Percentiles rank a stretch among this genome's conserved stretches.
These are phyloP conservation scores for Parapristionchus giblindavisi DNA, from an alignment of 2,888 invertebrate species.

Conservation along the genomic window DNA sequence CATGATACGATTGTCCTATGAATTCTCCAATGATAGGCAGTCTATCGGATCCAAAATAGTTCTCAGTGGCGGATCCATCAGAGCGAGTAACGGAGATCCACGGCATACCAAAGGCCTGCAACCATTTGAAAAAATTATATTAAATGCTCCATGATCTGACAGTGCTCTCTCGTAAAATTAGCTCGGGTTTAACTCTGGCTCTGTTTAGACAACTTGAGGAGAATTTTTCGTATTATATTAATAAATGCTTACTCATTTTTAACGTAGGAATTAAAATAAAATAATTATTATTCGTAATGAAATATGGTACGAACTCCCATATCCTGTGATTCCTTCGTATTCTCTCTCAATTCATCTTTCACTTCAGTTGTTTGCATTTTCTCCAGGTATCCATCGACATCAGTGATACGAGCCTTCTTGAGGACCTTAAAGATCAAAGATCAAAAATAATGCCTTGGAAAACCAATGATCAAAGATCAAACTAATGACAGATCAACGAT, in stretches of 20 bases:
- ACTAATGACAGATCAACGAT: too few species aligned
- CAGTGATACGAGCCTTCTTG: not conserved
- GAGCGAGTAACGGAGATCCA: not conserved
- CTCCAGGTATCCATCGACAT: conserved; percentile 5
- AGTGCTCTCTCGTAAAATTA: too few species aligned
- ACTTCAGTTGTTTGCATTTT: not conserved
- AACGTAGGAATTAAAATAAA: not conserved
- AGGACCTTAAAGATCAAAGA: conserved; percentile 16
- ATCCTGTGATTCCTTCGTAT: conserved; percentile 21
- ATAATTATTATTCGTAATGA: not conserved
- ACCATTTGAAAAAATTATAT: too few species aligned
- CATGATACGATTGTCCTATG: conserved; percentile 16
- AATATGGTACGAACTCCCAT: conserved; percentile 3
- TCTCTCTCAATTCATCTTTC: conserved; percentile 8
- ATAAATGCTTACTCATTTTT: not conserved
- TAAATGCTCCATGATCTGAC: too few species aligned
- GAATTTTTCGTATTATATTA: not conserved
- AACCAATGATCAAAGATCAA: too few species aligned
- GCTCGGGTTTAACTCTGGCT: too few species aligned
- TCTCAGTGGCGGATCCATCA: not conserved
- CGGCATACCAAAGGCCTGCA: conserved; percentile 10
- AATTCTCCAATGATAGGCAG: conserved; percentile 22
- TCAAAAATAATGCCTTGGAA: not conserved
- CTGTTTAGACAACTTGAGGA: not conserved
- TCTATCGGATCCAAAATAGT: conserved; percentile 21